phyloP scores from a whole-genome alignment of 2,113 vertebrate species.

The Terrapene triunguis region DNA sequence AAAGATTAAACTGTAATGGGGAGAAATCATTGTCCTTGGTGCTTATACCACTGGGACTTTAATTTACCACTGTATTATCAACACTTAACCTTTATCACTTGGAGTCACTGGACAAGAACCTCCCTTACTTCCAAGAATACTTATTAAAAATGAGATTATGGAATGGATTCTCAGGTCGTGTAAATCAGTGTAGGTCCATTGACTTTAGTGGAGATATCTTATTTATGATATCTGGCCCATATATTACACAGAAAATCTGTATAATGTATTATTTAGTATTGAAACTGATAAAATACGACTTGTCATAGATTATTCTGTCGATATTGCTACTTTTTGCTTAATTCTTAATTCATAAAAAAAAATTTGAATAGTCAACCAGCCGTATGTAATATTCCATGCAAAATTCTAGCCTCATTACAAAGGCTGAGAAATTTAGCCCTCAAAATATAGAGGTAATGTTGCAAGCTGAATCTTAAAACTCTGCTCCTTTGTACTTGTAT shows the following conservation, averaged over 20 bases:
- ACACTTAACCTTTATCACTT: background rate
- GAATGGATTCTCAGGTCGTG: background rate
- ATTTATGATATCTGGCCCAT: background rate
- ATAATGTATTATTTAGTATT: background rate
- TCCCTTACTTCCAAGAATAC: background rate
- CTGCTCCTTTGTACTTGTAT: background rate
- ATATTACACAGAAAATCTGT: background rate
- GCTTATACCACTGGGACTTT: background rate
- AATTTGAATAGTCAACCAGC: background rate
- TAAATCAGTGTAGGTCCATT: background rate
- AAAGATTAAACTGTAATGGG: background rate
- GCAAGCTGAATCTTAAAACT: background rate
- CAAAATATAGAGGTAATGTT: background rate
- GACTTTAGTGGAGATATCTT: background rate
- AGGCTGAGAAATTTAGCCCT: background rate
- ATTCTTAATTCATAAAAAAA: background rate
- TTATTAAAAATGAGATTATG: background rate
- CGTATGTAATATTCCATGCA: background rate
- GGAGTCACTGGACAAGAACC: background rate
- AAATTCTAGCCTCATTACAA: background rate
- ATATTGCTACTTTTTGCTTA: background rate
- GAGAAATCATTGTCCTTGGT: background rate
- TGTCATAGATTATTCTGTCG: background rate
- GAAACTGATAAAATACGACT: background rate
- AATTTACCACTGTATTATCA: background rate